phyloP scores from a whole-genome alignment of 2,888 invertebrate genomes.

The Cheilosia urbana region DNA sequence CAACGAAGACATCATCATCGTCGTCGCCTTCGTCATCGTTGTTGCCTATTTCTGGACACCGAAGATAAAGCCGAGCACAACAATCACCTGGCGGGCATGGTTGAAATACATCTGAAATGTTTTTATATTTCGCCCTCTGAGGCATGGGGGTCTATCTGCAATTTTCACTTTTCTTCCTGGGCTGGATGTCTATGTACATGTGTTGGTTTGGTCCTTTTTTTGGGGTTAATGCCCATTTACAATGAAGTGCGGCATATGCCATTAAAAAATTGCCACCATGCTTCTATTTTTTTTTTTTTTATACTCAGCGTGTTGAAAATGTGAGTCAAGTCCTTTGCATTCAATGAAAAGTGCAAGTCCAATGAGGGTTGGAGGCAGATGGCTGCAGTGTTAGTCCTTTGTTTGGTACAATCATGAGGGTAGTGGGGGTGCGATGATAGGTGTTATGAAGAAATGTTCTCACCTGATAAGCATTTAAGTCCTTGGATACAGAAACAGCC shows the following conservation, averaged over 20 bases:
- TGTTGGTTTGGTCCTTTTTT: conserved; percentile 19
- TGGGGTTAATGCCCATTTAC: conserved; percentile 72
- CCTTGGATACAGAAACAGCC: conserved; percentile 37
- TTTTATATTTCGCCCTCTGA: conserved; percentile 30
- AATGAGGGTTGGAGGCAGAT: conserved; percentile 28
- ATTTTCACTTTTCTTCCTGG: conserved; percentile 37
- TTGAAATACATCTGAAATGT: conserved; percentile 53
- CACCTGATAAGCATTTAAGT: conserved; percentile 59
- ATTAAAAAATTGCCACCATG: conserved; percentile 67
- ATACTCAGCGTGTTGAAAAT: conserved; percentile 48
- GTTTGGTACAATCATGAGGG: conserved; percentile 22
- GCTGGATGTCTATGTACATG: conserved; percentile 44
- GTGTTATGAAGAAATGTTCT: conserved; percentile 37
- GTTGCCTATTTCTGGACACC: conserved; percentile 64
- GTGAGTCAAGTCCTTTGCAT: conserved; percentile 71
- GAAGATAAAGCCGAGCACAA: conserved; percentile 53
- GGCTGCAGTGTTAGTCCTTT: conserved; percentile 19
- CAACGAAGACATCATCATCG: not conserved
- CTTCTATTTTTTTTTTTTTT: conserved; percentile 22
- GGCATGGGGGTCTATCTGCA: conserved; percentile 3
- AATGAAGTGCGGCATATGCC: conserved; percentile 63
- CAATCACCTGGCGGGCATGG: conserved; percentile 66
- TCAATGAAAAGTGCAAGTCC: conserved; percentile 68
- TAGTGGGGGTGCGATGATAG: conserved; percentile 5
- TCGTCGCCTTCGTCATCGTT: not conserved